These are phyloP conservation scores for Sebastes alutus DNA, from an alignment of 2,797 vertebrate species.

Conservation along the genomic window DNA sequence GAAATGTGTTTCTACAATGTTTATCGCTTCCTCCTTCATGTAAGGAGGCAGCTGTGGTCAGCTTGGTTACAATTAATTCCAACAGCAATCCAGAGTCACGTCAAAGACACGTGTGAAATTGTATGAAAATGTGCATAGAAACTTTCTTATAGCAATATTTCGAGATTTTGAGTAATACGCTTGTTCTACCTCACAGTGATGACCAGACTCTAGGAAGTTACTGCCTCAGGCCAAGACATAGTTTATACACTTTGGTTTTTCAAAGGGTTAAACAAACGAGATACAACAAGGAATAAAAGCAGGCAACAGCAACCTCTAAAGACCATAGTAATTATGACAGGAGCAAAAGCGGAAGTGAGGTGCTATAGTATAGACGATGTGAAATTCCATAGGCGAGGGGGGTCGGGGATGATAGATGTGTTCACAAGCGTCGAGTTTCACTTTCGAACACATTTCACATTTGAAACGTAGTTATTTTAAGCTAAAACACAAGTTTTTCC, in stretches of 20 bases:
- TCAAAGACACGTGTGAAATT: neutral
- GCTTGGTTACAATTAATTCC: too few species aligned
- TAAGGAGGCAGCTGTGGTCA: too few species aligned
- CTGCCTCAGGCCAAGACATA: neutral
- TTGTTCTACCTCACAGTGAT: neutral
- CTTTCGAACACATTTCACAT: neutral
- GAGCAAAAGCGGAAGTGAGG: too few species aligned
- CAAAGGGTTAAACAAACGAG: too few species aligned
- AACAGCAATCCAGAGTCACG: neutral
- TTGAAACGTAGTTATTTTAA: too few species aligned
- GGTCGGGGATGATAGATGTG: fast-evolving
- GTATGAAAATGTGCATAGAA: neutral
- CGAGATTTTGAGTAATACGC: neutral
- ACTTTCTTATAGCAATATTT: neutral
- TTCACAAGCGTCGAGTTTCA: neutral
- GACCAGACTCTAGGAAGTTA: neutral
- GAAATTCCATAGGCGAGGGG: fast-evolving
- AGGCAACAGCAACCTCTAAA: too few species aligned
- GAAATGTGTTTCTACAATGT: neutral
- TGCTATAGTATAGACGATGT: too few species aligned
- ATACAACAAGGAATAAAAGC: too few species aligned
- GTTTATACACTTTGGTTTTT: too few species aligned
- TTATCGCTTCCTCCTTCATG: neutral
- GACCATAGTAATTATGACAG: too few species aligned
- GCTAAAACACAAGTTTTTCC: neutral